These are phyloP conservation scores for Itoplectis maculator DNA, from an alignment of 2,888 invertebrate genomes.

Conservation along the genomic window DNA sequence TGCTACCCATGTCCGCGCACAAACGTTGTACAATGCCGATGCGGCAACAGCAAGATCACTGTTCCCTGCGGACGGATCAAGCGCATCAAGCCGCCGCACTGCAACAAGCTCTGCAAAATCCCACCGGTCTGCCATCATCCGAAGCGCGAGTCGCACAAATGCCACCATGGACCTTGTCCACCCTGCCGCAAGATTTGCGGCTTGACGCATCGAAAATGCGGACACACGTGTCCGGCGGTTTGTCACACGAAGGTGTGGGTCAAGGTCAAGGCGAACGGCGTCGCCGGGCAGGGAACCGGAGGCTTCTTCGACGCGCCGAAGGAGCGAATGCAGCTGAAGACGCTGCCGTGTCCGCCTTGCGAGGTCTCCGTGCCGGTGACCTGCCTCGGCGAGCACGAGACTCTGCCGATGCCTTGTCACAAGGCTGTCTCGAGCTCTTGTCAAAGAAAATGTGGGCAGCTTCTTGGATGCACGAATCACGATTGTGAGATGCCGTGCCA, in stretches of 20 bases:
- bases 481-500: constrained; percentile 91
- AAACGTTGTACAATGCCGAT: constrained; percentile 90
- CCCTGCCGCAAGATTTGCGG: constrained; percentile 92
- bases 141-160: constrained; percentile 89
- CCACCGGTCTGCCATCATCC: constrained; percentile 94
- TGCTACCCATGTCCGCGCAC: constrained; percentile 94
- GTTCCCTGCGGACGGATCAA: constrained; percentile 95
- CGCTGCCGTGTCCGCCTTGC: constrained; percentile 90
- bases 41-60: constrained; percentile 91
- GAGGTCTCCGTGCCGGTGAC: constrained; percentile 89
- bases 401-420: constrained; percentile 89
- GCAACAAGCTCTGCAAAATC: constrained; percentile 90
- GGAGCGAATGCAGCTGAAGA: constrained; percentile 84
- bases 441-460: constrained; percentile 90
- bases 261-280: constrained; percentile 84
- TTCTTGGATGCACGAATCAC: constrained; percentile 92
- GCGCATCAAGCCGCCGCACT: constrained; percentile 92
- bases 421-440: constrained; percentile 91
- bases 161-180: constrained; percentile 94
- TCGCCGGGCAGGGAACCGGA: constrained; percentile 87
- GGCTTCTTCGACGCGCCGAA: constrained; percentile 87
- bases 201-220: constrained; percentile 86
- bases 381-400: constrained; percentile 91
- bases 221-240: constrained; percentile 89
- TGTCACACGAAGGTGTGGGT: constrained; percentile 92